Conservation (phyloP, 2,797 vertebrate genomes). For the Myotis myotis region DNA sequence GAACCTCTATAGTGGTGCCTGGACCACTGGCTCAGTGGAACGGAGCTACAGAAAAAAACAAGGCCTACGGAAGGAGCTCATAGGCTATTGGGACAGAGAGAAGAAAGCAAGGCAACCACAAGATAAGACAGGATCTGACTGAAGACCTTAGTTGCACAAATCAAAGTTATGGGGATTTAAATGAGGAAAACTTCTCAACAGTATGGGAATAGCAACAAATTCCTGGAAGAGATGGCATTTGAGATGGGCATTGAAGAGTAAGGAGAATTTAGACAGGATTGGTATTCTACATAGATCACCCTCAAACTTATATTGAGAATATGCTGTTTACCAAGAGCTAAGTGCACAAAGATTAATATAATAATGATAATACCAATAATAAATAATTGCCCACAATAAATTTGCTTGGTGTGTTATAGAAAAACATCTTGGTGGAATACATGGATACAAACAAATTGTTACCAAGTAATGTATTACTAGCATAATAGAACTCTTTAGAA, state of each 20-base stretch:
- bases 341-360: neutral
- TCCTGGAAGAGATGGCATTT: neutral
- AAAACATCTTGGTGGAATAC: neutral
- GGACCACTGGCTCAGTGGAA: neutral
- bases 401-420: neutral
- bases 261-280: neutral
- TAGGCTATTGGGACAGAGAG: neutral
- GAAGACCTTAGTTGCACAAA: neutral
- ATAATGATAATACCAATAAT: neutral
- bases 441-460: neutral
- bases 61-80: neutral
- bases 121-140: neutral
- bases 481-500: neutral
- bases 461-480: neutral
- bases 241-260: neutral
- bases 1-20: neutral
- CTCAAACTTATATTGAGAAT: neutral
- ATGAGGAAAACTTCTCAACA: neutral
- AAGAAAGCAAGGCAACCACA: rapidly evolving
- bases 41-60: neutral
- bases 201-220: neutral
- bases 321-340: neutral
- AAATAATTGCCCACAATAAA: neutral
- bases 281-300: neutral
- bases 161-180: neutral